These are phyloP conservation scores for Drosophila multiciliata DNA, from an alignment of 2,888 invertebrate genomes.

Conservation along the genomic window DNA sequence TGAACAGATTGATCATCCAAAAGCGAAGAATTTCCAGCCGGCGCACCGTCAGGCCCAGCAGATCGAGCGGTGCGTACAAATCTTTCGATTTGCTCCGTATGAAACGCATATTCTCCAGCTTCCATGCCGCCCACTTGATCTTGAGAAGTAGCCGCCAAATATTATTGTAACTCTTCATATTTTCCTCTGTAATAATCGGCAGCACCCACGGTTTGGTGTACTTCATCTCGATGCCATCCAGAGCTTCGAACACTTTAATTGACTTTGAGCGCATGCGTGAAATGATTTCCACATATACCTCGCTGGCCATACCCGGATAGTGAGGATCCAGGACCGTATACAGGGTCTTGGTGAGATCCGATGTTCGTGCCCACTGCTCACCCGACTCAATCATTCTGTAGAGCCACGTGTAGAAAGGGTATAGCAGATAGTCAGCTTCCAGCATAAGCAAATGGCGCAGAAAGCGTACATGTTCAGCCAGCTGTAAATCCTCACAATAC, in stretches of 20 bases:
- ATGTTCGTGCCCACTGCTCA: conserved; percentile 85
- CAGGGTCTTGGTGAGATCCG: conserved; percentile 85
- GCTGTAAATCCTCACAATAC: conserved; percentile 85
- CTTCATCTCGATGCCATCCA: conserved; percentile 76
- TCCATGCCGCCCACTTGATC: conserved; percentile 86
- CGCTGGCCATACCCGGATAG: conserved; percentile 81
- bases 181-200: conserved; percentile 68
- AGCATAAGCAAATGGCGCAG: conserved; percentile 86
- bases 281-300: conserved; percentile 75
- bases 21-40: conserved; percentile 86
- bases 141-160: conserved; percentile 86
- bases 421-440: conserved; percentile 86
- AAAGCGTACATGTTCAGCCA: conserved; percentile 85
- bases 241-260: conserved; percentile 78
- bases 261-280: conserved; percentile 66
- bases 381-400: conserved; percentile 86
- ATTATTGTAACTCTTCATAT: conserved; percentile 81
- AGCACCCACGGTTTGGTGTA: conserved; percentile 78
- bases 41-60: conserved; percentile 82
- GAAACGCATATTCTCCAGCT: conserved; percentile 85
- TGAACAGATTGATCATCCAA: conserved; percentile 86
- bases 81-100: conserved; percentile 58
- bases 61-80: conserved; percentile 75
- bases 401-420: conserved; percentile 85
- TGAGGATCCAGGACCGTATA: conserved; percentile 85